Conservation (phyloP, 2,888 invertebrate species). For the Napeogenes inachia region DNA sequence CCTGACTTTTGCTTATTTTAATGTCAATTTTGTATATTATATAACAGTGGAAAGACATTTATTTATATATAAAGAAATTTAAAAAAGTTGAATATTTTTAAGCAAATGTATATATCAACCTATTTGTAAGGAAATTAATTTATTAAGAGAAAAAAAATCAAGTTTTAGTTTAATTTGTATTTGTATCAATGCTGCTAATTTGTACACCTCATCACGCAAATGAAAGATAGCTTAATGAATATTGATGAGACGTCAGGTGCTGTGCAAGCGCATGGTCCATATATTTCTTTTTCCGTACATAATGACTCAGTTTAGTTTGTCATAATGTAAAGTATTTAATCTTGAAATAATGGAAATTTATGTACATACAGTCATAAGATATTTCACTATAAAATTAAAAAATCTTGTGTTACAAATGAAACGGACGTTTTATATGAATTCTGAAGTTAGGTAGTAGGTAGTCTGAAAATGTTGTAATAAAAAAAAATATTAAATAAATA, state of each 20-base stretch:
- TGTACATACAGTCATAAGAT: background rate
- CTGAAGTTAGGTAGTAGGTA: no score
- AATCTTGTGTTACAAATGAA: background rate
- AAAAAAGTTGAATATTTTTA: no score
- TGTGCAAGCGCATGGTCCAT: background rate
- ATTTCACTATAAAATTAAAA: no score
- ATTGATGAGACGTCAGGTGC: background rate
- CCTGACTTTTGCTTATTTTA: no score
- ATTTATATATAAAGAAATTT: no score
- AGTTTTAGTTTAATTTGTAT: background rate
- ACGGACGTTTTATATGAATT: background rate
- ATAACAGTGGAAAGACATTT: no score
- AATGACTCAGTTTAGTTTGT: background rate
- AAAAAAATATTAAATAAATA: no score
- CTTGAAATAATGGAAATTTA: background rate
- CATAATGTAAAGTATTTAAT: background rate
- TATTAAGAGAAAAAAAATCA: no score
- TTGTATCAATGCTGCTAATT: constrained; percentile 18
- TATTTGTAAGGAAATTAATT: no score
- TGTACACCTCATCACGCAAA: constrained; percentile 26
- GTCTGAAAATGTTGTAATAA: no score
- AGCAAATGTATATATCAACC: no score
- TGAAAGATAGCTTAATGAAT: constrained; percentile 11
- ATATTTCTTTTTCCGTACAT: background rate
- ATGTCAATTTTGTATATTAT: no score